These are phyloP conservation scores for Diarsia dahlii DNA, from an alignment of 2,888 invertebrate species.

Conservation along the genomic window DNA sequence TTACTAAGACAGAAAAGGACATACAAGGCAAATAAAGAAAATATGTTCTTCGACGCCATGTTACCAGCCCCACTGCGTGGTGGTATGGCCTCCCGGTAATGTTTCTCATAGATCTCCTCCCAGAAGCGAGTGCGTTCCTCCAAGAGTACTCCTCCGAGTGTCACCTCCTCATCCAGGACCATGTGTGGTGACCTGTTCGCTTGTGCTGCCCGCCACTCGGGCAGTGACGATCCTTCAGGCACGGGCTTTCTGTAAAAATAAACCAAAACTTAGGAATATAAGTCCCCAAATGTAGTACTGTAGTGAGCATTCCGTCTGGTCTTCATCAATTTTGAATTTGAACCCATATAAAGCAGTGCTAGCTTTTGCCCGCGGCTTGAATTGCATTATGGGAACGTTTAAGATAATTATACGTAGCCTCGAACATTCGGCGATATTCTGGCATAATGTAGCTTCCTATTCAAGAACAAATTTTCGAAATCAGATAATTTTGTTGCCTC, in stretches of 20 bases:
- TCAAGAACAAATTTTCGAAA: too few relatives aligned
- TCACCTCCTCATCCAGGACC: slow-evolving; percentile 65
- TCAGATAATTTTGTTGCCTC: too few relatives aligned
- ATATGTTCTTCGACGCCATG: background rate
- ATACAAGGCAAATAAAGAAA: background rate
- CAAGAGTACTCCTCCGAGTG: background rate
- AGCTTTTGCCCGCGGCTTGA: too few relatives aligned
- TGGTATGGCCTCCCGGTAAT: slow-evolving; percentile 68
- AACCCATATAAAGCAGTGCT: too few relatives aligned
- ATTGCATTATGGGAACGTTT: too few relatives aligned
- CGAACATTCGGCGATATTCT: background rate
- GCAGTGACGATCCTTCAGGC: slow-evolving; percentile 60
- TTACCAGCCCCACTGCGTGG: slow-evolving; percentile 46
- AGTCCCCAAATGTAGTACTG: background rate
- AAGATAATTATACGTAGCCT: too few relatives aligned
- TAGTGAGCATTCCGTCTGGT: too few relatives aligned
- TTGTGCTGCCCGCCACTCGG: slow-evolving; percentile 72
- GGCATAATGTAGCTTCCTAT: background rate
- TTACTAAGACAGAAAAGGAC: background rate
- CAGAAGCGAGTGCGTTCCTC: background rate
- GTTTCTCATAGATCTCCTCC: background rate
- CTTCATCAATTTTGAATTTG: too few relatives aligned
- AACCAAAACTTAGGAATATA: background rate
- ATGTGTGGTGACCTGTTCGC: slow-evolving; percentile 69
- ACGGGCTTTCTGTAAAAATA: slow-evolving; percentile 41